Evolutionary conservation across 2,888 invertebrate species (phyloP).

Genomic region (Operophtera brumata): DNA sequence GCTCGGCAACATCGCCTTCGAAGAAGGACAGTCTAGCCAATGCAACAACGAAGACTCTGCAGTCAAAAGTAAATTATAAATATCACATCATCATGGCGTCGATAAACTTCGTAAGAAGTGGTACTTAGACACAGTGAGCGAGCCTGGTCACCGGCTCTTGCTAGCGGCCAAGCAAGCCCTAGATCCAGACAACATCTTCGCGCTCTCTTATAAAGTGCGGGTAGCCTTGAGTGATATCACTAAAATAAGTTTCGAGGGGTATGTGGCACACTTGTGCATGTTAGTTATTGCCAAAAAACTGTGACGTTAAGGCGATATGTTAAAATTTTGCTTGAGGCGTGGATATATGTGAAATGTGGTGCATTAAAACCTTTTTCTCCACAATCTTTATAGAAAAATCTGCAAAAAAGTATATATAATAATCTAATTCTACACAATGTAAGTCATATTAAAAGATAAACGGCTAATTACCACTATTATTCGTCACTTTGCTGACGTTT

Average conservation of each 20-base stretch:
- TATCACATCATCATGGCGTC: conserved; percentile 98
- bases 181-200: conserved; percentile 98
- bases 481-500: too few species aligned
- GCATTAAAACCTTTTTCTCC: too few species aligned
- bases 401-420: too few species aligned
- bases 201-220: conserved; percentile 73
- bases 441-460: too few species aligned
- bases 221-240: background rate
- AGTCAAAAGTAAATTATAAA: conserved; percentile 70
- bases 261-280: background rate
- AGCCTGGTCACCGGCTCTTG: conserved; percentile 88
- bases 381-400: too few species aligned
- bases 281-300: background rate
- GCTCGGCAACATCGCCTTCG: conserved; percentile 84
- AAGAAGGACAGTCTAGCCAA: conserved; percentile 36
- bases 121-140: conserved; percentile 91
- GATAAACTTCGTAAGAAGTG: conserved; percentile 95
- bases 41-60: conserved; percentile 6
- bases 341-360: too few species aligned
- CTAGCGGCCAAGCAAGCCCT: conserved; percentile 91
- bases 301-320: background rate
- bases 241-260: background rate
- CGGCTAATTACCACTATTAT: too few species aligned
- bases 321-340: too few species aligned
- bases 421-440: too few species aligned